A percentile compares a stretch with the other conserved stretches of the same genome.
Conservation (phyloP, 2,888 invertebrate species). For the Leucoptera coffeella region DNA sequence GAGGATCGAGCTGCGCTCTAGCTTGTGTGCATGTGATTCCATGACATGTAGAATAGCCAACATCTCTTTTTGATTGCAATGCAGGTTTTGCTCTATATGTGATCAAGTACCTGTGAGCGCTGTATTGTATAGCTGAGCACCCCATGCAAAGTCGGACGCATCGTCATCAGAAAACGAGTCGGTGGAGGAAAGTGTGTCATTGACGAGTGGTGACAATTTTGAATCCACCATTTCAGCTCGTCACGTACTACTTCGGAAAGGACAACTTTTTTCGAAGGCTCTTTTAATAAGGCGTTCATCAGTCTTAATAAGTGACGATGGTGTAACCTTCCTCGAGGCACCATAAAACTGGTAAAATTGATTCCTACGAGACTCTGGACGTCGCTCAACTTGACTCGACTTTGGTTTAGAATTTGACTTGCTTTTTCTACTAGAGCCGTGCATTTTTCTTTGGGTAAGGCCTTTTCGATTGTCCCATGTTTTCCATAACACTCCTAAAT, state of each 20-base stretch:
- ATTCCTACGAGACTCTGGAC: slow-evolving; percentile 3
- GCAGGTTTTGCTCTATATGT: slow-evolving; percentile 4
- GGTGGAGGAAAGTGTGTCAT: background rate
- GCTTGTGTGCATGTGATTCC: background rate
- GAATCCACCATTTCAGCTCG: slow-evolving; percentile 2
- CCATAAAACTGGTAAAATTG: slow-evolving; percentile 5
- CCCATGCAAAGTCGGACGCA: slow-evolving; percentile 7
- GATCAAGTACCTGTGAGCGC: slow-evolving; percentile 5
- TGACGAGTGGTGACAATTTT: slow-evolving; percentile 1
- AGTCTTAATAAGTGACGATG: slow-evolving; percentile 2
- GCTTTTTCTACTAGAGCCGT: slow-evolving; percentile 1
- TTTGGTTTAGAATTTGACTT: slow-evolving; percentile 1
- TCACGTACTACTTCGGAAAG: background rate
- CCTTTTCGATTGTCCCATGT: slow-evolving; percentile 2
- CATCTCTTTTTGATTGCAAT: slow-evolving; percentile 9
- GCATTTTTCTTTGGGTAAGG: background rate
- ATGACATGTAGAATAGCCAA: slow-evolving; percentile 5
- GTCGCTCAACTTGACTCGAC: slow-evolving; percentile 3
- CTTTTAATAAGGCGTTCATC: background rate
- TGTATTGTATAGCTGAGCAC: slow-evolving; percentile 6
- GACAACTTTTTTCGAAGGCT: background rate
- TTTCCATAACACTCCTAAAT: slow-evolving; percentile 4
- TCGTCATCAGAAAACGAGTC: slow-evolving; percentile 6
- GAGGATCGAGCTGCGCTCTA: background rate
- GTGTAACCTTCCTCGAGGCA: slow-evolving; percentile 4